Evolutionary conservation across 2,797 vertebrate genomes (phyloP).

Genomic region (Pogoniulus pusillus): DNA sequence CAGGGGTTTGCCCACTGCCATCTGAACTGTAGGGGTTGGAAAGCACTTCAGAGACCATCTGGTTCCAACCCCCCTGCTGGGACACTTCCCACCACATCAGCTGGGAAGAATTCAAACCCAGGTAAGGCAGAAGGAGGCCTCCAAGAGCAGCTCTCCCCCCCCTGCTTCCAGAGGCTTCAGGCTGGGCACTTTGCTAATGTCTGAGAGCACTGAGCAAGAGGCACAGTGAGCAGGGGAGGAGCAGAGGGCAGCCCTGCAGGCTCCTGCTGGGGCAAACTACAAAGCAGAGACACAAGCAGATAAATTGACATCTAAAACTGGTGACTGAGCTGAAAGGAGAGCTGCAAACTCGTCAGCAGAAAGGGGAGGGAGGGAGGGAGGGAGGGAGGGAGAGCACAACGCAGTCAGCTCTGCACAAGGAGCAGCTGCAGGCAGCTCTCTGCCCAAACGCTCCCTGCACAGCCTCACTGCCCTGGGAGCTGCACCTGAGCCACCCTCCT

Average conservation of each 20-base stretch:
- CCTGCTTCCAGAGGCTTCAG: neutral
- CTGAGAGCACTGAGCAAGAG: neutral
- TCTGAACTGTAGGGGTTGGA: too few species aligned
- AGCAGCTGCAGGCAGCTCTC: neutral
- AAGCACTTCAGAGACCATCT: too few species aligned
- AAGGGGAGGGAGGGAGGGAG: neutral
- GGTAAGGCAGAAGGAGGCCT: neutral
- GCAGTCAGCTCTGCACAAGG: neutral
- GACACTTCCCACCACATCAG: neutral
- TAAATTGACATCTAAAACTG: neutral
- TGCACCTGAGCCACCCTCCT: too few species aligned
- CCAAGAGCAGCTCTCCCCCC: neutral
- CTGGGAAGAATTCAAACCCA: neutral
- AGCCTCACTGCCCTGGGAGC: neutral
- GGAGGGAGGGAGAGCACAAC: neutral
- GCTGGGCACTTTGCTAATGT: neutral
- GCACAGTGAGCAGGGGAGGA: neutral
- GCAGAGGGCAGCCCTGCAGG: accelerated
- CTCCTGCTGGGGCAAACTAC: neutral
- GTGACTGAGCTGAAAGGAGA: neutral
- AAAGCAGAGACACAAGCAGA: neutral
- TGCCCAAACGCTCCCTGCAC: neutral
- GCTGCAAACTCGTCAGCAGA: neutral
- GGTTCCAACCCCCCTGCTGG: too few species aligned
- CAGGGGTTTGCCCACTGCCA: neutral